phyloP scores from a whole-genome alignment of 2,888 invertebrate genomes.

The Antheraea yamamai region DNA sequence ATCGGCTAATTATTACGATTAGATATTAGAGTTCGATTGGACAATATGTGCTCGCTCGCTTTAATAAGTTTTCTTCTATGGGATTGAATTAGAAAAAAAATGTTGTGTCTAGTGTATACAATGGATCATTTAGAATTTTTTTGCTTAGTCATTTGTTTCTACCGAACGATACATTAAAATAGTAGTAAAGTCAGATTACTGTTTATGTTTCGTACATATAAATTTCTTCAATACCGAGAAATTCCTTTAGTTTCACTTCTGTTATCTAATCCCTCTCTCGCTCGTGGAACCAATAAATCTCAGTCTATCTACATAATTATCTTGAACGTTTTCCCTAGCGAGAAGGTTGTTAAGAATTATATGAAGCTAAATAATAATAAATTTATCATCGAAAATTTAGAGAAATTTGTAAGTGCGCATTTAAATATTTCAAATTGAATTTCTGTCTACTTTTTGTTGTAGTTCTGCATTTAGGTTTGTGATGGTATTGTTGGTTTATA shows the following conservation, averaged over 20 bases:
- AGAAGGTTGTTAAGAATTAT: slow-evolving; percentile 4
- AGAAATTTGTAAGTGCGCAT: too few relatives aligned
- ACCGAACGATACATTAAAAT: background rate
- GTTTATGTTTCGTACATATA: background rate
- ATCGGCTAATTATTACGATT: too few relatives aligned
- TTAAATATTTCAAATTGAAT: too few relatives aligned
- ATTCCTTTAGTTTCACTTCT: background rate
- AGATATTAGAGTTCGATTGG: too few relatives aligned
- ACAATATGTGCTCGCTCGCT: too few relatives aligned
- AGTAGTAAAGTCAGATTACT: background rate
- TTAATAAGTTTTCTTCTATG: too few relatives aligned
- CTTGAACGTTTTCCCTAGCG: slow-evolving; percentile 14
- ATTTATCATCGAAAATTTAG: too few relatives aligned
- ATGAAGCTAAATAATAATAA: background rate
- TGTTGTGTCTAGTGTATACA: background rate
- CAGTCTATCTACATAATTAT: slow-evolving; percentile 15
- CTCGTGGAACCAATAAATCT: slow-evolving; percentile 17
- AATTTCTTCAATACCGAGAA: background rate
- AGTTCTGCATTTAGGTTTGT: background rate
- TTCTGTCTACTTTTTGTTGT: background rate
- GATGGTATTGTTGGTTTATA: background rate
- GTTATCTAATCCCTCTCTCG: slow-evolving; percentile 2
- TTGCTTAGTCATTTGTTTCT: background rate
- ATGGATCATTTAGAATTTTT: background rate
- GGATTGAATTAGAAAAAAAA: too few relatives aligned